phyloP scores from a whole-genome alignment of 2,888 invertebrate genomes.

The Aporophyla nigra region DNA sequence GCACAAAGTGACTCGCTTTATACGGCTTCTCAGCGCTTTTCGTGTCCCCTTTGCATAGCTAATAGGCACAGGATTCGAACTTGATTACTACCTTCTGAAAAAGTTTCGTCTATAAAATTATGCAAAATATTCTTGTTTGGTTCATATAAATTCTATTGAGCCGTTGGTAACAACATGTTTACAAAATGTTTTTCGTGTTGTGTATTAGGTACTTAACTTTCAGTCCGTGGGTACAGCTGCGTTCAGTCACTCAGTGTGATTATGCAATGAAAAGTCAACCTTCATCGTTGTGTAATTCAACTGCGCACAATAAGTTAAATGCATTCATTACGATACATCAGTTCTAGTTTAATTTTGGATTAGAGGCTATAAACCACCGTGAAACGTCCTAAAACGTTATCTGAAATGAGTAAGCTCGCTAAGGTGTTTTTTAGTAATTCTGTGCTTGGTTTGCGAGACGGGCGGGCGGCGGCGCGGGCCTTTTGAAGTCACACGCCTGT shows the following conservation, averaged over 20 bases:
- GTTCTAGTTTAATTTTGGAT: constrained; percentile 1
- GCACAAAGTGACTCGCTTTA: constrained; percentile 34
- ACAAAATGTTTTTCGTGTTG: constrained; percentile 5
- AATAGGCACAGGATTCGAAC: constrained; percentile 39
- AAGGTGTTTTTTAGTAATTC: constrained; percentile 8
- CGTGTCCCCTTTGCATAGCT: constrained; percentile 39
- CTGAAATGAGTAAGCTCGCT: constrained; percentile 19
- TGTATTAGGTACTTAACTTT: not conserved
- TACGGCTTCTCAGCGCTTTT: constrained; percentile 30
- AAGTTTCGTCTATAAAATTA: constrained; percentile 33
- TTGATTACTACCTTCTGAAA: constrained; percentile 38
- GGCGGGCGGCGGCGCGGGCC: not conserved
- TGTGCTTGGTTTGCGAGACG: not conserved
- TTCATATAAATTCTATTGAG: constrained; percentile 14
- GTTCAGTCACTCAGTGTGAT: constrained; percentile 20
- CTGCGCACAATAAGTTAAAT: not conserved
- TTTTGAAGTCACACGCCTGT: constrained; percentile 24
- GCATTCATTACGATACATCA: constrained; percentile 5
- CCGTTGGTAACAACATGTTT: constrained; percentile 17
- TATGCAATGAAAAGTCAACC: constrained; percentile 7
- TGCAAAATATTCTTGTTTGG: constrained; percentile 28
- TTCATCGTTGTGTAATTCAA: not conserved
- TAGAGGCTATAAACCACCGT: not conserved
- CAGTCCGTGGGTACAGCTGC: not conserved
- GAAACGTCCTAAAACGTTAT: constrained; percentile 25